These are phyloP conservation scores for Tapera naevia DNA, from an alignment of 2,797 vertebrate genomes.

Conservation along the genomic window DNA sequence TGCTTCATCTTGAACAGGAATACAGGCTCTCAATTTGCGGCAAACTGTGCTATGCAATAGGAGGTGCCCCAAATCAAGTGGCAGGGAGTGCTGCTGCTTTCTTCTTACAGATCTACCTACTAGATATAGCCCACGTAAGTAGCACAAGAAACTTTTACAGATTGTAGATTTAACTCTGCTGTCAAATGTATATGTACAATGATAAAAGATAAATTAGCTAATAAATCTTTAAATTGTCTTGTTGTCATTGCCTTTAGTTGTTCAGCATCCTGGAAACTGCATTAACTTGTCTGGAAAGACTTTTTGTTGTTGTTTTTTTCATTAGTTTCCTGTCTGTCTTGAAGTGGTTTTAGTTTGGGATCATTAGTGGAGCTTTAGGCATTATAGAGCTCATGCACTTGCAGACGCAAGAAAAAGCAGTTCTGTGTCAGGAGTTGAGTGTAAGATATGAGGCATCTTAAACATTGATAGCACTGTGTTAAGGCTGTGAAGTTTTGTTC, in stretches of 20 bases:
- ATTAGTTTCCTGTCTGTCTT: not conserved
- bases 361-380: not conserved
- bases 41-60: slow-evolving; percentile 94
- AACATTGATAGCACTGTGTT: not conserved
- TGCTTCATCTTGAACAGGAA: slow-evolving; percentile 65
- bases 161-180: not conserved
- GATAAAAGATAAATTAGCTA: not conserved
- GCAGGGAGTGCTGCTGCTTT: slow-evolving; percentile 91
- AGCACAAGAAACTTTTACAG: not conserved
- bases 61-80: slow-evolving; percentile 91
- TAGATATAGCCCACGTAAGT: slow-evolving; percentile 92
- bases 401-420: not conserved
- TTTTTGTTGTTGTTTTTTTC: not conserved
- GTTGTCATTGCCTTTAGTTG: not conserved
- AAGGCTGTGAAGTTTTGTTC: not conserved
- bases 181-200: not conserved
- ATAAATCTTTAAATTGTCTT: not conserved
- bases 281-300: not conserved
- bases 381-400: not conserved
- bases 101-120: slow-evolving; percentile 95
- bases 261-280: not conserved
- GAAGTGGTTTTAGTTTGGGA: not conserved
- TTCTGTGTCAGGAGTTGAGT: not conserved
- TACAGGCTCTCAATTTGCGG: slow-evolving; percentile 81
- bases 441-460: not conserved